Evolutionary conservation across 2,797 vertebrate species (phyloP), one percentile per base, ranked within the genome.

Genomic region (Anabacerthia variegaticeps): DNA sequence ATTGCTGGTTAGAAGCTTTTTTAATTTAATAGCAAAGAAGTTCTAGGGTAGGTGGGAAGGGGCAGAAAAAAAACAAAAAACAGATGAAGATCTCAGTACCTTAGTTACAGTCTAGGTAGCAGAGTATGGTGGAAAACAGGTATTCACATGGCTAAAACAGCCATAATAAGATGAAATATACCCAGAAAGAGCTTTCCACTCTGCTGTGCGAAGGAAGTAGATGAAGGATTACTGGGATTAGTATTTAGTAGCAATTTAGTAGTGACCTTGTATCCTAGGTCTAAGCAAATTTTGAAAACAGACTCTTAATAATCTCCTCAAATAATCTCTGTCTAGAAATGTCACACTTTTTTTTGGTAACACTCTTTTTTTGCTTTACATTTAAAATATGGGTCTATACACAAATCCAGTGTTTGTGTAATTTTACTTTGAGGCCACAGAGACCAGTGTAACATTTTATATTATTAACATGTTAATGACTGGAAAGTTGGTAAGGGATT

Each of bases 281-380:
- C 12, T 17, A 67, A 87, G 41, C 1, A 93, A 27, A 85, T 74
- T 95, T 90, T 92, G 39, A 77, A 92, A 71, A 63, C 14, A 83
- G 14, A 26, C 12, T 59, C 7, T 58, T 65, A 63, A 88, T 49
- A 49, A 59, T 76, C 14, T 66, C 23, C 16, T 92, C 44, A 79
- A 87, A 74, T 86, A 82, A 76, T 5, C 12, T 43, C 2, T 54
- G 28, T 54, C 18, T 56, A 85, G 61, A 89, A 92, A 69, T 10
- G n/a, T n/a, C n/a, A n/a, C n/a, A n/a, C n/a, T n/a, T n/a, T n/a
- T n/a, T n/a, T n/a, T n/a, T n/a, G n/a, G 14, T 27, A 74, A n/a
- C 12, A 48, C 0, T 0, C n/a, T 39, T 3, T 20, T 27, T 15
- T 27, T 21, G 19, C 43, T 34, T 62, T 46, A 22, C 27, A 19